Evolutionary conservation across 1,140 invertebrate species (phyloP), one percentile per base, ranked within the genome.

Genomic region (Diuraphis noxia): DNA sequence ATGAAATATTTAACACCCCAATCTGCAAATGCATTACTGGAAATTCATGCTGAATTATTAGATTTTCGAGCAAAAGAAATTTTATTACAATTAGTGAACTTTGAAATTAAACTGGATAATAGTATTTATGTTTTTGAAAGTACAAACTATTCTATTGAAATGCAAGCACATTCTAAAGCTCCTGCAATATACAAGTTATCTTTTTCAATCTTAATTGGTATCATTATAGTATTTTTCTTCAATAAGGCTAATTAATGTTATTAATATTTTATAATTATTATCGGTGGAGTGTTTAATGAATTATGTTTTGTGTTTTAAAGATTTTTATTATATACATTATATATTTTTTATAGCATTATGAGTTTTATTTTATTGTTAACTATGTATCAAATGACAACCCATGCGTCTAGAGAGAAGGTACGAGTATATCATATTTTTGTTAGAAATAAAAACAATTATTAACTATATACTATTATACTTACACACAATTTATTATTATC

Each of bases 31-130:
- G 38, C 72, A 77, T 7, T 91, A 6, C 40, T 81, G 43, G 77
- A 91, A 49, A 91, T 8, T 82, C 89, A 91, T 91, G 82, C 77
- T 8, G 49, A 91, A 81, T 49, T 81, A 17, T 52, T 91, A 91
- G 89, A 91, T 49, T 7, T 8, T 49, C 43, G n/a, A 81, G 46
- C 6, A 7, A 38, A 81, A 49, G 89, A 91, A 49, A 91, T 6
- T 6, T 23, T 91, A 52, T 17, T 49, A 2, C 81, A 91, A 81
- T 38, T 91, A 38, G 34, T 91, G 6, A 81, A 81, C 34, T 91
- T 91, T 56, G 89, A 91, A 81, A 82, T 91, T 30, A 41, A 91
- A 38, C 34, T 36, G 0, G 25, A 46, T 21, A 30, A 30, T 34
- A 41, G 25, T 41, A 56, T 56, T 56, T 41, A 88, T 88, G 36